phyloP scores from a whole-genome alignment of 2,797 vertebrate species.

The Meriones psammophilus region DNA sequence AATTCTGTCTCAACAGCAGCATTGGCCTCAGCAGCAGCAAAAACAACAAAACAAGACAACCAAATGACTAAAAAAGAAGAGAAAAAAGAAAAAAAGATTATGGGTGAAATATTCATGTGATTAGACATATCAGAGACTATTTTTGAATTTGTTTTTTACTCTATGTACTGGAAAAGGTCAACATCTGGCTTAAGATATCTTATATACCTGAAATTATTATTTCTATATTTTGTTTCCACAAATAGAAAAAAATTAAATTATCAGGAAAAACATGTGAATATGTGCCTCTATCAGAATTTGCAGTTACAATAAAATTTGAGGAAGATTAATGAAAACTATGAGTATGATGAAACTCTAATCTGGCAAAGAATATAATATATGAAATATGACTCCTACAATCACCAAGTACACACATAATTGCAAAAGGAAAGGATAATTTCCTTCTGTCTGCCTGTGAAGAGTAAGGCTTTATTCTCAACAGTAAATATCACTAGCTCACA shows the following conservation, averaged over 20 bases:
- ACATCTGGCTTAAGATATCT: conserved; percentile 35
- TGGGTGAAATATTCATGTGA: background rate
- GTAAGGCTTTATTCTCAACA: conserved; percentile 39
- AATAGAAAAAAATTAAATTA: conserved; percentile 51
- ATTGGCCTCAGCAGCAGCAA: background rate
- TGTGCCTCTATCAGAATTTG: conserved; percentile 46
- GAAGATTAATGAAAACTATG: conserved; percentile 65
- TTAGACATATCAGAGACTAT: background rate
- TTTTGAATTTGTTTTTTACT: conserved; percentile 39
- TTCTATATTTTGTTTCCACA: conserved; percentile 21
- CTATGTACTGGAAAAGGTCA: background rate
- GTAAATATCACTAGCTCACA: background rate
- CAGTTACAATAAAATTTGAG: conserved; percentile 51
- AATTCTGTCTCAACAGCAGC: background rate
- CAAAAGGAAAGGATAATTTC: conserved; percentile 48
- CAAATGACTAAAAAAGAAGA: background rate
- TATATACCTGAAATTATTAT: background rate
- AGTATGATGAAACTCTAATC: conserved; percentile 59
- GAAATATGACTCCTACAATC: conserved; percentile 58
- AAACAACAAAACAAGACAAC: background rate
- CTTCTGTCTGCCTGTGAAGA: conserved; percentile 33
- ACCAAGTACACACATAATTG: conserved; percentile 30
- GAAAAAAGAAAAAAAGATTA: background rate
- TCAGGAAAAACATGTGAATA: conserved; percentile 36
- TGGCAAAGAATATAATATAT: conserved; percentile 34